Evolutionary conservation across 53 echinoderm and acorn worm species (phyloP).

Genomic region (Apostichopus leukothele): DNA sequence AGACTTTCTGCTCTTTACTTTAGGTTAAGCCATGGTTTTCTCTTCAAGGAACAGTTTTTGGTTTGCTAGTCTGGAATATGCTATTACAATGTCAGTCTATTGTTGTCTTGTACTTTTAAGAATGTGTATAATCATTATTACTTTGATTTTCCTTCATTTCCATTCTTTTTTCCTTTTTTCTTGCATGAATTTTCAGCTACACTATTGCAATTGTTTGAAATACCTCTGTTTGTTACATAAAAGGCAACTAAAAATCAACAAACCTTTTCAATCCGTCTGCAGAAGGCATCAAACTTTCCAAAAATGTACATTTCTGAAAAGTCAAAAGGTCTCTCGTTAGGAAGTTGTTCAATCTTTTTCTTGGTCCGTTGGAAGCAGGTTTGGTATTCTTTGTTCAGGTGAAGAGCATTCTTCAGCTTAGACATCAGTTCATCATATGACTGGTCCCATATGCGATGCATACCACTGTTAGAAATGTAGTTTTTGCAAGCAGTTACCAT

Average conservation of each 20-base stretch:
- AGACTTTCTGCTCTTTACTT: too few relatives aligned
- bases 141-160: too few relatives aligned
- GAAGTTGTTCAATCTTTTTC: conserved; percentile 94
- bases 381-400: conserved; percentile 93
- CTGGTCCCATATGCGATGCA: conserved; percentile 94
- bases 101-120: too few relatives aligned
- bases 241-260: not conserved
- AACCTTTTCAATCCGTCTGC: conserved; percentile 83
- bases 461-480: conserved; percentile 90
- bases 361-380: conserved; percentile 88
- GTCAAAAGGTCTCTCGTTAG: conserved; percentile 85
- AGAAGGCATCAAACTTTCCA: conserved; percentile 99
- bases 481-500: conserved; percentile 99
- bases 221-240: too few relatives aligned
- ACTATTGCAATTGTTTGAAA: too few relatives aligned
- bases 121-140: too few relatives aligned
- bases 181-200: too few relatives aligned
- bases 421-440: conserved; percentile 63
- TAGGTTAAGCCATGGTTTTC: too few relatives aligned
- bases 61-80: too few relatives aligned
- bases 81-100: too few relatives aligned
- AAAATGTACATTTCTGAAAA: conserved; percentile 99
- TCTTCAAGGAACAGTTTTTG: too few relatives aligned
- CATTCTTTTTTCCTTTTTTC: too few relatives aligned
- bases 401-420: conserved; percentile 70